Conservation (phyloP, 2,113 vertebrate genomes). For the Nothobranchius kuhntae region DNA sequence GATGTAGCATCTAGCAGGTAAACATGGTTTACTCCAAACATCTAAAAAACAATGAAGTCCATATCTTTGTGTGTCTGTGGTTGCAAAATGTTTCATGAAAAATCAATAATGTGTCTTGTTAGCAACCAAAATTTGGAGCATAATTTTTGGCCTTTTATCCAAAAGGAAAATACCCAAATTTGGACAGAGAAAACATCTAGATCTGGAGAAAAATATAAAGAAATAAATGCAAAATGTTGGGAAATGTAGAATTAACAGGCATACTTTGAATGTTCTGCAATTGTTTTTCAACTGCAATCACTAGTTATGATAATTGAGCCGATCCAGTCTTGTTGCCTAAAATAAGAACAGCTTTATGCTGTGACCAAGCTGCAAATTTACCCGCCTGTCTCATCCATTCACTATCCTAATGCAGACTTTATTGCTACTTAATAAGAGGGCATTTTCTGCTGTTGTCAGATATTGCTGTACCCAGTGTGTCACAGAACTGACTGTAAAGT, state of each 20-base stretch:
- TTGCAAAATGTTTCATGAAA: too few species aligned
- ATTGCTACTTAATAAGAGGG: background rate
- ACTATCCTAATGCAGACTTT: background rate
- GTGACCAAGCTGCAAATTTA: background rate
- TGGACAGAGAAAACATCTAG: too few species aligned
- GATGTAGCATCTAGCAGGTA: conserved; percentile 32
- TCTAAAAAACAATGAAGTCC: too few species aligned
- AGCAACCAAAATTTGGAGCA: too few species aligned
- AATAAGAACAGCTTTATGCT: background rate
- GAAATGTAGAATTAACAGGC: background rate
- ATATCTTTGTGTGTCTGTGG: too few species aligned
- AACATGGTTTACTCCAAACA: conserved; percentile 21
- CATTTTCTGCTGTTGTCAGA: background rate
- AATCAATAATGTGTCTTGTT: too few species aligned
- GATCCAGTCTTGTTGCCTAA: background rate
- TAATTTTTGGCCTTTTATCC: too few species aligned
- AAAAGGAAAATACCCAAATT: too few species aligned
- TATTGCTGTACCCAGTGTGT: background rate
- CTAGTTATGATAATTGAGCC: background rate
- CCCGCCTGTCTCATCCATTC: background rate
- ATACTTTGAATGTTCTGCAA: background rate
- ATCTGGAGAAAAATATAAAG: background rate
- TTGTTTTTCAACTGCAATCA: background rate
- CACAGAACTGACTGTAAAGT: background rate
- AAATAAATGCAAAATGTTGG: background rate